Evolutionary conservation across 1,140 invertebrate genomes (phyloP).

Genomic region (Cherax quadricarinatus): DNA sequence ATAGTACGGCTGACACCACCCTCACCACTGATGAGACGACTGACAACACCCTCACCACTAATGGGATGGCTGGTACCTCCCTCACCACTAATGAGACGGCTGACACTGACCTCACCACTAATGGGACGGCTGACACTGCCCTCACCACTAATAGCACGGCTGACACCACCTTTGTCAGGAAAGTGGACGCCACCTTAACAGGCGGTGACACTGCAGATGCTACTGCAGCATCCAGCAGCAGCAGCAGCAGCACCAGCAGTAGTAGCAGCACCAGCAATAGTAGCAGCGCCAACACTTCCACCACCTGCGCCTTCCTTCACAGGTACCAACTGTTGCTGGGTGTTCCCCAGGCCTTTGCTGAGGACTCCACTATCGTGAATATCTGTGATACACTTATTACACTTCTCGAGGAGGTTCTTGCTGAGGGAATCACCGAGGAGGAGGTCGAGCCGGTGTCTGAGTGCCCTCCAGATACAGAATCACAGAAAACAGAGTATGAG

Average conservation of each 20-base stretch:
- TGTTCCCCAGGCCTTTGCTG: not conserved
- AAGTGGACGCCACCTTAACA: not conserved
- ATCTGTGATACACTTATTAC: conserved; percentile 15
- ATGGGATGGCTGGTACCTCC: not conserved
- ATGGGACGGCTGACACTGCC: not conserved
- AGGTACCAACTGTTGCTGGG: conserved; percentile 5
- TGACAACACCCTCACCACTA: not conserved
- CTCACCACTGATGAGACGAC: not conserved
- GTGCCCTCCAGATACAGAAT: not conserved
- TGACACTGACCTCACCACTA: not conserved
- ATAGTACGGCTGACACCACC: not conserved
- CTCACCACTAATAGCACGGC: not conserved
- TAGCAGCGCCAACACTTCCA: not conserved
- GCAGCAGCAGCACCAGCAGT: not conserved
- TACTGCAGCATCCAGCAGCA: not conserved
- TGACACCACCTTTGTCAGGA: not conserved
- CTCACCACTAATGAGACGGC: not conserved
- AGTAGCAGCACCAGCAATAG: too few species aligned
- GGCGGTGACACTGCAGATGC: not conserved
- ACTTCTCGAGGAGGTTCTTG: not conserved
- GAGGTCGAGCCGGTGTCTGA: not conserved
- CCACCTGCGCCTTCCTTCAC: not conserved
- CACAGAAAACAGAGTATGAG: not conserved
- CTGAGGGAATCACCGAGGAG: not conserved
- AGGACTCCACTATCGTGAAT: not conserved